Evolutionary conservation across 2,797 vertebrate genomes (phyloP), one percentile per base, ranked within the genome.

Genomic region (Crypturellus tataupa): DNA sequence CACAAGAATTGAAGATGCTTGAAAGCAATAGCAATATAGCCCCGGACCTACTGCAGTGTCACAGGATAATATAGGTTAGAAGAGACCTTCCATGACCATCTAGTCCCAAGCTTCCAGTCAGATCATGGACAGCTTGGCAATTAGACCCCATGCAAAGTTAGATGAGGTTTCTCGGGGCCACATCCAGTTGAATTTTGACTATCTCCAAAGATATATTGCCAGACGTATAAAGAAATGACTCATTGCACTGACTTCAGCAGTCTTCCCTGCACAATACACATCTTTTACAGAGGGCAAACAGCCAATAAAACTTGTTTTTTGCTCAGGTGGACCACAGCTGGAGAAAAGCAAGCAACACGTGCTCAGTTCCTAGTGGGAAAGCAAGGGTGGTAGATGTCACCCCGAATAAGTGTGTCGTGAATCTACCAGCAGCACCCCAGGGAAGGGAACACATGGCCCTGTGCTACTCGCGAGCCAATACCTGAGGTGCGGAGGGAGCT

Each of bases 401-500:
- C 42, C 47, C 13, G 17, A 37, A 73, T 15, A 70, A 39, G 17
- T 10, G n/a, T 20, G 25, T 58, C 10, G 3, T 27, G 49, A 55
- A 55, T 19, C 9, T 20, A 27, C 27, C 27, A 14, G 39, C 59
- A 53, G 37, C 68, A 20, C 29, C 68, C 39, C 25, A 70, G 23
- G 35, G 35, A 33, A 51, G 12, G 47, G n/a, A 69, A 47, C 9
- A 19, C 3, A 0, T 0, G 3, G 35, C 70, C 4, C 14, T 12
- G 51, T 2, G 40, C 71, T 18, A 14, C 23, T 17, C 17, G 11
- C 2, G 1, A 16, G 23, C 24, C 8, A 3, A 68, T 98, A 99
- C 99, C 99, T 99, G 95, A 99, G 98, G 91, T 99, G 98, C 3
- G 98, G 94, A n/a, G 99, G 99, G 24, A 99, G 98, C 88, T 98